Conservation (phyloP, 2,113 vertebrate genomes). For the Galemys pyrenaicus region DNA sequence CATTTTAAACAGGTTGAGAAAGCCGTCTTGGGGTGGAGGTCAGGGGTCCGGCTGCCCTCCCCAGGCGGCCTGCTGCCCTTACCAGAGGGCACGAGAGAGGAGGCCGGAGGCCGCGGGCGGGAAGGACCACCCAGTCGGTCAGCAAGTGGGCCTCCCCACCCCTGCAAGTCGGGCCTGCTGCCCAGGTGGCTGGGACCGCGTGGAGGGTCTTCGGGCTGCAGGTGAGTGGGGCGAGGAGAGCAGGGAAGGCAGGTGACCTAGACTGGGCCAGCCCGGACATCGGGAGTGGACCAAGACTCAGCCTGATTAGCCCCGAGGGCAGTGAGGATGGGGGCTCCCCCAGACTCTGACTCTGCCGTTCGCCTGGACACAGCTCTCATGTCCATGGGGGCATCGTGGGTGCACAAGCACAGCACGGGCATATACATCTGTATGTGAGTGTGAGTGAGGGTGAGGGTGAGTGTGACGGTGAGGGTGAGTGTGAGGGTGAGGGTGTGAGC, state of each 20-base stretch:
- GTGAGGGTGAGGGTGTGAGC: no score
- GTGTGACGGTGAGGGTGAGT: no score
- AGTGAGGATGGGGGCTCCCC: not conserved
- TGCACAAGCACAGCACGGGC: rapidly evolving
- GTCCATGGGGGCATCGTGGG: no score
- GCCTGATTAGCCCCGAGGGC: not conserved
- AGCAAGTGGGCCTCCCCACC: not conserved
- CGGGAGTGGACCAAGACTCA: not conserved
- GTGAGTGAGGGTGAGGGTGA: no score
- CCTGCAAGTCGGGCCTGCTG: not conserved
- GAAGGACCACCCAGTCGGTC: not conserved
- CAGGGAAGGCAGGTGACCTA: not conserved
- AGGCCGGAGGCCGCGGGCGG: not conserved
- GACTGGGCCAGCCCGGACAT: not conserved
- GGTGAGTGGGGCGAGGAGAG: not conserved
- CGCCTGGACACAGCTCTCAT: not conserved
- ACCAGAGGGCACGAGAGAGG: not conserved
- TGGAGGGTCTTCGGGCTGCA: not conserved
- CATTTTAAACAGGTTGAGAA: not conserved
- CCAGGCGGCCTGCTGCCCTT: not conserved
- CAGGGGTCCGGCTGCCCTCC: not conserved
- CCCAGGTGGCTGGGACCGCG: rapidly evolving
- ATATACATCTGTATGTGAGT: not conserved
- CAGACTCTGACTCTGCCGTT: not conserved
- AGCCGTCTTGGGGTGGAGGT: not conserved